These are phyloP conservation scores for Microplitis mediator DNA, from an alignment of 1,140 invertebrate genomes.

Conservation along the genomic window DNA sequence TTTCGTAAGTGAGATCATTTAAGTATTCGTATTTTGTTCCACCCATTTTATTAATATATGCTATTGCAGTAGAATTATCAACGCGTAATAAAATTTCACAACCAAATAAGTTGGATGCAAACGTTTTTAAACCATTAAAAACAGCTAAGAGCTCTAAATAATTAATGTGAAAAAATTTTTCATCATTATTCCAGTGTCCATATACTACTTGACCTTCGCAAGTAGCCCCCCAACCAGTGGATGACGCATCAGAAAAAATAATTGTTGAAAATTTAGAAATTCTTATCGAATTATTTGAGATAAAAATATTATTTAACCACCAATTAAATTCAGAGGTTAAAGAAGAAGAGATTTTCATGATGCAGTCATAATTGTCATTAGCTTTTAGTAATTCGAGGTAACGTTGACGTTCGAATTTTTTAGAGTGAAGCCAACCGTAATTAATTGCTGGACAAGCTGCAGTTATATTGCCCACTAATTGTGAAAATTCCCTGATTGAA, in stretches of 20 bases:
- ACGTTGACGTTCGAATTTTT: constrained; percentile 33
- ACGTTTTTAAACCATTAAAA: constrained; percentile 27
- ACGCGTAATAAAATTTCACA: constrained; percentile 29
- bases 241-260: background rate
- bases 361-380: constrained; percentile 26
- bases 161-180: background rate
- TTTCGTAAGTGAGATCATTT: background rate
- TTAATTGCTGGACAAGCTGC: constrained; percentile 35
- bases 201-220: background rate
- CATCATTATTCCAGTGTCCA: background rate
- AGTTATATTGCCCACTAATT: constrained; percentile 32
- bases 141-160: constrained; percentile 7
- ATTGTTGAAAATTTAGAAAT: background rate
- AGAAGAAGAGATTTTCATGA: constrained; percentile 15
- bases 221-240: background rate
- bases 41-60: constrained; percentile 33
- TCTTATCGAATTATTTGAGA: background rate
- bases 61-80: constrained; percentile 32
- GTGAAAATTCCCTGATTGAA: constrained; percentile 38
- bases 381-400: constrained; percentile 24
- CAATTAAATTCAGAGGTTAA: too few relatives aligned
- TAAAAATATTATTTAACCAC: too few relatives aligned
- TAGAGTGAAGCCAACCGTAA: constrained; percentile 37
- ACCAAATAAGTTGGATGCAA: constrained; percentile 17
- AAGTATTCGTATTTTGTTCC: constrained; percentile 16